phyloP scores from a whole-genome alignment of 2,888 invertebrate species.

The Pyrrhosoma nymphula region DNA sequence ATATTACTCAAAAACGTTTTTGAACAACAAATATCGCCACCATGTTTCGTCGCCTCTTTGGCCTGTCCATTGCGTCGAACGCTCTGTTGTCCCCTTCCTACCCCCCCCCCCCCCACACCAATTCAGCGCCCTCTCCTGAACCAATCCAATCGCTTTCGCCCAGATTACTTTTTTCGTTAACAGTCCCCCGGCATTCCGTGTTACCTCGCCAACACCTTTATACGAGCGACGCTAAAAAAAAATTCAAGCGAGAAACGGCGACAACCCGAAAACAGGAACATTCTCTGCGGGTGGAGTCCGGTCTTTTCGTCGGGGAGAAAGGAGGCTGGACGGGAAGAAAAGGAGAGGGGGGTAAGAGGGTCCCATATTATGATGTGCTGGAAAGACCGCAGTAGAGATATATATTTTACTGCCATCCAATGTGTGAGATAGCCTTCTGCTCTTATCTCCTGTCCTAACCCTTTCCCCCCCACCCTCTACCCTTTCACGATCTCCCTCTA shows the following conservation, averaged over 20 bases:
- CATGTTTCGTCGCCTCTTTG: neutral
- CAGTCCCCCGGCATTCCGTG: neutral
- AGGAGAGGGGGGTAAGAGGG: neutral
- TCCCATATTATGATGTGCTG: conserved; percentile 60
- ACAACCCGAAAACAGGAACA: conserved; percentile 53
- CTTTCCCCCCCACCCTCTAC: neutral
- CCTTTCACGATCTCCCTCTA: neutral
- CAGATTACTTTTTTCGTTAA: neutral
- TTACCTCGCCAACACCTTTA: conserved; percentile 49
- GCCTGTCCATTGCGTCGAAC: neutral
- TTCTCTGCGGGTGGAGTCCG: conserved; percentile 13
- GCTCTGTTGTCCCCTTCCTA: conserved; percentile 2
- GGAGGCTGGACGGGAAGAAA: neutral
- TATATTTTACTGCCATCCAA: conserved; percentile 61
- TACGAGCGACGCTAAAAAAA: conserved; percentile 60
- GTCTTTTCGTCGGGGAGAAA: neutral
- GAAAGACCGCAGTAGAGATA: conserved; percentile 50
- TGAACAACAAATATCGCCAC: neutral
- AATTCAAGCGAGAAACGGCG: neutral
- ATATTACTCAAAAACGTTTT: too few relatives aligned
- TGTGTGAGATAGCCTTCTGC: conserved; percentile 49
- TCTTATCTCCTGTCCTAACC: conserved; percentile 11
- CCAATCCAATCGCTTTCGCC: conserved; percentile 8
- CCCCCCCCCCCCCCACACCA: neutral
- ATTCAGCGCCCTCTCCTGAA: neutral